Conservation (phyloP, 2,888 invertebrate species). For the Lucinisca nassula region DNA sequence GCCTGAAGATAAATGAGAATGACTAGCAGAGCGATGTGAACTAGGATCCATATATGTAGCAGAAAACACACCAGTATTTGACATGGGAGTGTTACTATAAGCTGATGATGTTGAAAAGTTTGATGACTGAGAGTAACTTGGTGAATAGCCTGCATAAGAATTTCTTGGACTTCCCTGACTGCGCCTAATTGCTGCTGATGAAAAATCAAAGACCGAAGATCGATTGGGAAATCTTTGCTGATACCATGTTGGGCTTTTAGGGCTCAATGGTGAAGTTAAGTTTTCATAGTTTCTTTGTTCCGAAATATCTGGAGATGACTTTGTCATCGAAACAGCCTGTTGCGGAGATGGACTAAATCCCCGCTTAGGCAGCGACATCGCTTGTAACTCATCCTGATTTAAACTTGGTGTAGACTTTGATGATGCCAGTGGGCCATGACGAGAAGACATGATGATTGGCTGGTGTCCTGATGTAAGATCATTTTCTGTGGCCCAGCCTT, state of each 20-base stretch:
- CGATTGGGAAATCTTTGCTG: conserved; percentile 66
- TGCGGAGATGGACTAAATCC: conserved; percentile 56
- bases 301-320: conserved; percentile 70
- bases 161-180: conserved; percentile 54
- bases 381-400: conserved; percentile 61
- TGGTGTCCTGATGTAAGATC: conserved; percentile 60
- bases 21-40: conserved; percentile 15
- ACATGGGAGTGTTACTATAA: conserved; percentile 53
- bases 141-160: conserved; percentile 56
- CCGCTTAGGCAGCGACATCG: conserved; percentile 27
- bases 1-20: background rate
- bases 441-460: conserved; percentile 61
- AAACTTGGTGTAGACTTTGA: conserved; percentile 80
- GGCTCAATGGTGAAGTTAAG: conserved; percentile 67
- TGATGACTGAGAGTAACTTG: conserved; percentile 41
- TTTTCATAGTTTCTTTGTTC: conserved; percentile 63
- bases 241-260: conserved; percentile 69
- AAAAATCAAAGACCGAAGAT: conserved; percentile 57
- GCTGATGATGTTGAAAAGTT: conserved; percentile 41
- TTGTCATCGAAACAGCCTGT: conserved; percentile 51
- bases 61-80: conserved; percentile 31
- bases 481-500: conserved; percentile 72
- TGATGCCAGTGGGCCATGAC: conserved; percentile 70
- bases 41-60: conserved; percentile 22
- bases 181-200: conserved; percentile 34